Conservation (phyloP, 1,140 invertebrate genomes). For the Pogonus chalceus region DNA sequence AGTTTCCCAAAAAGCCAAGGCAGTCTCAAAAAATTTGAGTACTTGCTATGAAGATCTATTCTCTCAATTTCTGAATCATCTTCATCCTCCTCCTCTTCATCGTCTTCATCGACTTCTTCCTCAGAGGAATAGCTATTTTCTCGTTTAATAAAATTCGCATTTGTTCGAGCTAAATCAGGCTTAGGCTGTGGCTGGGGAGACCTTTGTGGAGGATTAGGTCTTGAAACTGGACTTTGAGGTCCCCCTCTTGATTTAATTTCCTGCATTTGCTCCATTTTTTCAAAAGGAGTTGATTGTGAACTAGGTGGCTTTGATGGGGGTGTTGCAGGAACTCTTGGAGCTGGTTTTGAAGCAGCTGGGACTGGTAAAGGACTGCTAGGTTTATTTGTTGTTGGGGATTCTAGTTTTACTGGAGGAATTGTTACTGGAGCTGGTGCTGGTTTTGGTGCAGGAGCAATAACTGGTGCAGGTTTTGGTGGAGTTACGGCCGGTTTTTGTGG, state of each 20-base stretch:
- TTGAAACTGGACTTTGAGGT: not conserved
- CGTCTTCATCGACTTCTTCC: not conserved
- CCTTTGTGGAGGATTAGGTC: not conserved
- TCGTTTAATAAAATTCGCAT: not conserved
- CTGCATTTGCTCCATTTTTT: not conserved
- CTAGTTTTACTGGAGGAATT: not conserved
- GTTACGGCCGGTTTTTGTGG: not conserved
- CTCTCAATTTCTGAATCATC: conserved; percentile 2
- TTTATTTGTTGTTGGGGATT: too few relatives aligned
- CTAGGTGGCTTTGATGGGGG: not conserved
- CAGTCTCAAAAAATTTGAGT: not conserved
- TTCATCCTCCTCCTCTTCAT: not conserved
- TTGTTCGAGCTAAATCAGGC: not conserved
- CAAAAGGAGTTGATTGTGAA: not conserved
- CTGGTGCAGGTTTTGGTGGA: not conserved
- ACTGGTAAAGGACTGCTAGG: not conserved
- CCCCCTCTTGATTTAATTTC: not conserved
- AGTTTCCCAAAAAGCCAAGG: too few relatives aligned
- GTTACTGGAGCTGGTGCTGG: not conserved
- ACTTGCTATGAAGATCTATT: not conserved
- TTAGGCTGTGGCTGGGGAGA: not conserved
- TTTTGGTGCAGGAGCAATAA: not conserved
- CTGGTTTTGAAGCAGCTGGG: not conserved
- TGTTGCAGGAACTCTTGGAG: not conserved
- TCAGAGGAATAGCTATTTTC: conserved; percentile 3